Conservation (phyloP, 2,113 vertebrate species). For the Dipodomys spectabilis region DNA sequence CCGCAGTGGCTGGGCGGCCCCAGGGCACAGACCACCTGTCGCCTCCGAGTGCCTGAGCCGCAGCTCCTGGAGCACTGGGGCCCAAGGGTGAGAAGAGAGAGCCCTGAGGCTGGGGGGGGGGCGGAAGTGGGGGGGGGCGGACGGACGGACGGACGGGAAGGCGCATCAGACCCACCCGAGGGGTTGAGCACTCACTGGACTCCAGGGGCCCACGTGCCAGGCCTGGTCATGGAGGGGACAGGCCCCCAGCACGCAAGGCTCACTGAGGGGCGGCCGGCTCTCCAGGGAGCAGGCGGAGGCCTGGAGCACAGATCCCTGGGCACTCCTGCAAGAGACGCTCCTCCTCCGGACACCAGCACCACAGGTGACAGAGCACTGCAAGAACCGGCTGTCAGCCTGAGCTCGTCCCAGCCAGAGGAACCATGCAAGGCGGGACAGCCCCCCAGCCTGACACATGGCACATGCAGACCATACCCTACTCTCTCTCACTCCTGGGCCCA, state of each 20-base stretch:
- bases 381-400: slow-evolving; percentile 33
- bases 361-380: slow-evolving; percentile 94
- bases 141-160: no score
- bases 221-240: slow-evolving; percentile 85
- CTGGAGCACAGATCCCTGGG: slow-evolving; percentile 85
- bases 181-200: slow-evolving; percentile 88
- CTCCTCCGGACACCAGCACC: slow-evolving; percentile 92
- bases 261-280: slow-evolving; percentile 84
- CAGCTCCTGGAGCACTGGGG: slow-evolving; percentile 96
- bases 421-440: background rate
- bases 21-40: slow-evolving; percentile 94
- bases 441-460: background rate
- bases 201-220: slow-evolving; percentile 94
- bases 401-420: background rate
- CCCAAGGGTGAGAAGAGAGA: slow-evolving; percentile 20
- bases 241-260: slow-evolving; percentile 86
- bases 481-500: background rate
- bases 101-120: background rate
- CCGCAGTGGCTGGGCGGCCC: slow-evolving; percentile 87
- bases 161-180: no score
- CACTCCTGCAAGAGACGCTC: slow-evolving; percentile 87
- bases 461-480: background rate
- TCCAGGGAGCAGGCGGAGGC: slow-evolving; percentile 87
- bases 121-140: accelerated
- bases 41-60: slow-evolving; percentile 89